Conservation (phyloP, 1,140 invertebrate genomes). For the Potamilus streckersoni region DNA sequence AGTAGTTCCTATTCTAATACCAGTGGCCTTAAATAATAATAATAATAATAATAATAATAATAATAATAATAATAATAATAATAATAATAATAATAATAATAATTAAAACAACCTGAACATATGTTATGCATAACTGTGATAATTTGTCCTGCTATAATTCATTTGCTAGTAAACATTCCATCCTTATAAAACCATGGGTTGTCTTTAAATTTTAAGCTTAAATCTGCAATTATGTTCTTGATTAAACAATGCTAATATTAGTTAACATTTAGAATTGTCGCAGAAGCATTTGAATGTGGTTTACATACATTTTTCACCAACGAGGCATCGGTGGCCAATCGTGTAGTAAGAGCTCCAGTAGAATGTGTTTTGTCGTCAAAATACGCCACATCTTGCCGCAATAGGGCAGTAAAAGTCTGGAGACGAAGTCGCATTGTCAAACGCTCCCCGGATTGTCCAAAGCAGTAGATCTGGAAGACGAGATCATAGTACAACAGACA, state of each 20-base stretch:
- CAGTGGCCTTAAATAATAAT: conserved; percentile 65
- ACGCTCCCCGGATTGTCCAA: conserved; percentile 75
- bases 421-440: conserved; percentile 69
- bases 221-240: too few relatives aligned
- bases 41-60: not conserved
- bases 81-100: not conserved
- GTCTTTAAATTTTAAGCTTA: not conserved
- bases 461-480: conserved; percentile 61
- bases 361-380: conserved; percentile 71
- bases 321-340: conserved; percentile 72
- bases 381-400: conserved; percentile 70
- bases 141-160: too few relatives aligned
- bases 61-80: too few relatives aligned
- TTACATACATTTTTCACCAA: conserved; percentile 68
- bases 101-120: too few relatives aligned
- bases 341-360: conserved; percentile 70
- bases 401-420: conserved; percentile 67
- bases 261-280: too few relatives aligned
- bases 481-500: too few relatives aligned
- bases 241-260: too few relatives aligned
- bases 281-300: too few relatives aligned
- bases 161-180: too few relatives aligned
- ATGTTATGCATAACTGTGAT: too few relatives aligned
- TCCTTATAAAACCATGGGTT: not conserved
- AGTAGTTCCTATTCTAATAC: conserved; percentile 66